A percentile compares a stretch with the other conserved stretches of the same genome.
Conservation (phyloP, 2,113 vertebrate species). For the Pungitius pungitius region DNA sequence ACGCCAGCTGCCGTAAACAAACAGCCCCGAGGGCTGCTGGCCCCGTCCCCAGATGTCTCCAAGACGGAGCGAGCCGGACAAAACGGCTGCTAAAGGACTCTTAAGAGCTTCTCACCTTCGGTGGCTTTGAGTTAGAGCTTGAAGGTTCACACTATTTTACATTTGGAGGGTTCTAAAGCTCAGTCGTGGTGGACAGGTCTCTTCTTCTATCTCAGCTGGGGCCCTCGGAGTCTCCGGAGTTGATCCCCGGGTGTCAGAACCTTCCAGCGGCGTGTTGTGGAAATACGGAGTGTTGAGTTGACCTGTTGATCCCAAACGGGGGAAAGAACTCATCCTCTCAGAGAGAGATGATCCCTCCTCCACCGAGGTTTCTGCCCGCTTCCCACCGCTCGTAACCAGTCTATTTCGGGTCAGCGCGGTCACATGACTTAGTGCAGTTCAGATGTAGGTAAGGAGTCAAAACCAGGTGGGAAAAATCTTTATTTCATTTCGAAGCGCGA, state of each 20-base stretch:
- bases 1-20: conserved; percentile 78
- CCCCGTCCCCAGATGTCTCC: conserved; percentile 57
- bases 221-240: background rate
- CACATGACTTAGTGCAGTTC: background rate
- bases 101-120: background rate
- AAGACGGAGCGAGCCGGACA: conserved; percentile 37
- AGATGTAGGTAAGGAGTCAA: too few species aligned
- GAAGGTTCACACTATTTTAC: too few species aligned
- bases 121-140: too few species aligned
- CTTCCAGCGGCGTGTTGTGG: background rate
- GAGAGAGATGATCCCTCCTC: background rate
- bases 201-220: too few species aligned
- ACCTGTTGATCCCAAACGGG: background rate
- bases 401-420: background rate
- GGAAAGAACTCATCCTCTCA: background rate
- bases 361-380: too few species aligned
- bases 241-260: background rate
- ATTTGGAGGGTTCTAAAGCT: too few species aligned
- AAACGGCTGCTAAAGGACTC: background rate
- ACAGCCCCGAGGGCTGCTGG: conserved; percentile 74
- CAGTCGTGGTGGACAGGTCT: too few species aligned
- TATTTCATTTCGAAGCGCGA: too few species aligned
- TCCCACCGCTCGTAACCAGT: too few species aligned
- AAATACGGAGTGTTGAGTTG: too few species aligned
- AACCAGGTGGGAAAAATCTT: too few species aligned